A percentile compares a stretch with the other conserved stretches of the same genome.
These are phyloP conservation scores for Dromaius novaehollandiae DNA, from an alignment of 2,113 vertebrate genomes.

Conservation along the genomic window DNA sequence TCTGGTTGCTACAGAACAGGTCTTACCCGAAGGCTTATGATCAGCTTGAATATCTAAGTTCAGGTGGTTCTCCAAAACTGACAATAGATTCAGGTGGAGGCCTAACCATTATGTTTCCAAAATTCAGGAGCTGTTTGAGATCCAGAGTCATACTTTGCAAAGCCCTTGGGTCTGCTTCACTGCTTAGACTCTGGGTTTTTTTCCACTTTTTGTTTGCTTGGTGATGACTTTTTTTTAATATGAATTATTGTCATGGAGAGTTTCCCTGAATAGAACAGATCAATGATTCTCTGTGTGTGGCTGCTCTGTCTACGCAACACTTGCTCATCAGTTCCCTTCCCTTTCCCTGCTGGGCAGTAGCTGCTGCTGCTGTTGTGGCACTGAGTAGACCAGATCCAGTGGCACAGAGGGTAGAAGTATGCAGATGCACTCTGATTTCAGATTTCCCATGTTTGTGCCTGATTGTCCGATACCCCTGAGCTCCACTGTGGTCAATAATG, in stretches of 20 bases:
- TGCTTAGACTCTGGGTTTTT: not conserved
- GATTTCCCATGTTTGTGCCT: not conserved
- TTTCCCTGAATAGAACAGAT: not conserved
- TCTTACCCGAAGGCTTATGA: not conserved
- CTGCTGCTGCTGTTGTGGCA: not conserved
- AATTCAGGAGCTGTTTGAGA: not conserved
- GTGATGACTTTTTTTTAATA: not conserved
- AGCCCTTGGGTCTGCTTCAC: not conserved
- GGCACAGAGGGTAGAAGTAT: not conserved
- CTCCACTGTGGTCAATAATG: not conserved
- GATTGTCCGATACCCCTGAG: not conserved
- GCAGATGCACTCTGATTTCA: not conserved
- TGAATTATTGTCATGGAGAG: not conserved
- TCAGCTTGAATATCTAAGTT: not conserved
- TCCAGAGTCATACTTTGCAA: not conserved
- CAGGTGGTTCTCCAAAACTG: not conserved
- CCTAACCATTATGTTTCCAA: not conserved
- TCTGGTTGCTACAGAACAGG: not conserved
- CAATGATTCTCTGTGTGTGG: not conserved
- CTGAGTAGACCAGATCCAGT: not conserved
- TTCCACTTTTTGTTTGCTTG: not conserved
- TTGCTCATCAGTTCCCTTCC: not conserved
- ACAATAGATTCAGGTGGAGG: not conserved
- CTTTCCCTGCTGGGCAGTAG: not conserved
- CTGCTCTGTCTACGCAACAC: not conserved